Evolutionary conservation across 2,797 vertebrate genomes (phyloP), one percentile per base, ranked within the genome.

Genomic region (Anolis apletophallus): DNA sequence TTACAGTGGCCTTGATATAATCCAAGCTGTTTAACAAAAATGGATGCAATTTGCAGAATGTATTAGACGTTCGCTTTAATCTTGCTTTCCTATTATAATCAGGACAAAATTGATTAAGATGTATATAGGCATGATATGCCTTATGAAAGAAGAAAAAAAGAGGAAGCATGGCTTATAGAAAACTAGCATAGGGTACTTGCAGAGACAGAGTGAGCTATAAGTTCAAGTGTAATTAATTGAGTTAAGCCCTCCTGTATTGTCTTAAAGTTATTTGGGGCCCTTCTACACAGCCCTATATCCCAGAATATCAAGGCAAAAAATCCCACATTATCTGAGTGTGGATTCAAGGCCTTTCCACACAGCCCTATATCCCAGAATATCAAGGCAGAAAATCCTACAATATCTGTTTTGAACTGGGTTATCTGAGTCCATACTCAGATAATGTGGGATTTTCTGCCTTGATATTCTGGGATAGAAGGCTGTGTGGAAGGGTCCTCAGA

Each of bases 211-310:
- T 91, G 96, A 91, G 94, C 95, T 94, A 91, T 95, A 94, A n/a
- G 95, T 97, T 96, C 96, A 97, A 96, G 95, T 93, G 88, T 94
- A 94, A 92, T 95, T 96, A 95, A 94, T 95, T 93, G 95, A 96
- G 93, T 96, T 97, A 96, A 97, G 46, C 94, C 95, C 94, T 94
- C 86, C 93, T 96, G 96, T 97, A 97, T 96, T 95, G 94, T 93
- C 95, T 95, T 95, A 95, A 96, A 96, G 96, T 40, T 40, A 40
- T 40, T 40, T 40, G 40, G 40, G 40, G 40, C 40, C 40, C 40
- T 5, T 40, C 40, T 5, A 40, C 40, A 40, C 40, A 40, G 2
- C 40, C 5, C 40, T 40, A 40, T 40, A 40, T 40, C 40, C 40
- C 40, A 40, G 40, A 40, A 40, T 40, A 40, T 40, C 40, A 40